A percentile compares a stretch with the other conserved stretches of the same genome.
Conservation (phyloP, 1,140 invertebrate species). For the Mactra quadrangularis region DNA sequence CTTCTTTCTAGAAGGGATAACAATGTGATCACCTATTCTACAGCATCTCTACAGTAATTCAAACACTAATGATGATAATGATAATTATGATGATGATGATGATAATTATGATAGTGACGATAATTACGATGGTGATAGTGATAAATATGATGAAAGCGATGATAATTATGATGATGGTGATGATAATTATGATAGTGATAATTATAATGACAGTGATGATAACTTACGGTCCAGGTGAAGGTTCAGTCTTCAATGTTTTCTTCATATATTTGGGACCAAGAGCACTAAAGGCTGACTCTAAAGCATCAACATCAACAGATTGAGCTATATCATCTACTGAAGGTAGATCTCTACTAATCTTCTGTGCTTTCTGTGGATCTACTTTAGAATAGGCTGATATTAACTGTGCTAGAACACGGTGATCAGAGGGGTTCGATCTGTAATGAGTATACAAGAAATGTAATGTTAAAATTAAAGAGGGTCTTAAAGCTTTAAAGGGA, state of each 20-base stretch:
- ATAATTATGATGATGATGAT: no score
- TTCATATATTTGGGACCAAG: conserved; percentile 93
- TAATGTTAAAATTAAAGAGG: no score
- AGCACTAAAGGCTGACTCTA: conserved; percentile 94
- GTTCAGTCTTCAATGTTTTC: conserved; percentile 85
- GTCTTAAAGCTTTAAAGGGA: background rate
- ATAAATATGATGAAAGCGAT: no score
- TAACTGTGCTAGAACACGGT: conserved; percentile 92
- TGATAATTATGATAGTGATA: no score
- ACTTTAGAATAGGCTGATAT: conserved; percentile 94
- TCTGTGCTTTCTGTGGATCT: conserved; percentile 89
- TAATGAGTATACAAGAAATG: conserved; percentile 7
- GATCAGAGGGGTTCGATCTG: conserved; percentile 90
- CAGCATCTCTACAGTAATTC: no score
- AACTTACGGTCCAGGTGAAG: conserved; percentile 79
- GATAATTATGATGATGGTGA: no score
- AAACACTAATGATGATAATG: no score
- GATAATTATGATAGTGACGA: no score
- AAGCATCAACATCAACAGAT: conserved; percentile 91
- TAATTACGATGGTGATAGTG: no score
- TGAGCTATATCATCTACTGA: conserved; percentile 86
- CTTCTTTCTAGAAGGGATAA: no score
- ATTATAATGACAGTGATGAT: no score
- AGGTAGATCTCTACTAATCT: conserved; percentile 86
- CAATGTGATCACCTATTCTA: no score